phyloP scores from a whole-genome alignment of 2,113 vertebrate species.

The Condylura cristata region DNA sequence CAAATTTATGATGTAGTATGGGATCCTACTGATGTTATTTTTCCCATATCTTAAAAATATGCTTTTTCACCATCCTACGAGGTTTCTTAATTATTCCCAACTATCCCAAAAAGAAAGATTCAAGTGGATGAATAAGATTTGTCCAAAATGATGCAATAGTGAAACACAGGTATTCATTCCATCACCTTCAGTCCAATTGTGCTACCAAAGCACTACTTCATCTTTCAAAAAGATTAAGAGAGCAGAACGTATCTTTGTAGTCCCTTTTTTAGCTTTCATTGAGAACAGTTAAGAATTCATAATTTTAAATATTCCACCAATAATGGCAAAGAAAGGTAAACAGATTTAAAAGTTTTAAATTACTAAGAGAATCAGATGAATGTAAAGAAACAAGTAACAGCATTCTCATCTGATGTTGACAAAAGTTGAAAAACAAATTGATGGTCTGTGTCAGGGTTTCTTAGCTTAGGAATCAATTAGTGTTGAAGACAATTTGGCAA shows the following conservation, averaged over 20 bases:
- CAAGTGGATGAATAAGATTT: background rate
- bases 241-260: background rate
- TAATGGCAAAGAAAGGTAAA: conserved; percentile 33
- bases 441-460: background rate
- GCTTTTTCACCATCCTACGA: background rate
- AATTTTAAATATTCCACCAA: conserved; percentile 30
- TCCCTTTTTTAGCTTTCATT: background rate
- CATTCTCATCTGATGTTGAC: background rate
- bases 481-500: background rate
- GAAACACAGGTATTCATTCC: background rate
- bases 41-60: conserved; percentile 31
- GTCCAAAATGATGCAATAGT: background rate
- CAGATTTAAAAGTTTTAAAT: background rate
- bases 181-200: background rate
- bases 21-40: background rate
- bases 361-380: conserved; percentile 1
- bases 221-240: conserved; percentile 39
- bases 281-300: conserved; percentile 33
- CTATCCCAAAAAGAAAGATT: background rate
- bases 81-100: conserved; percentile 42
- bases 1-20: background rate
- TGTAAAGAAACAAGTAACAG: background rate
- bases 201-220: conserved; percentile 17
- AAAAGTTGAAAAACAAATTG: background rate
- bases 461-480: background rate